Base-by-base conservation (phyloP, 2,797 vertebrate species). In the Sus cebifrons region DNA sequence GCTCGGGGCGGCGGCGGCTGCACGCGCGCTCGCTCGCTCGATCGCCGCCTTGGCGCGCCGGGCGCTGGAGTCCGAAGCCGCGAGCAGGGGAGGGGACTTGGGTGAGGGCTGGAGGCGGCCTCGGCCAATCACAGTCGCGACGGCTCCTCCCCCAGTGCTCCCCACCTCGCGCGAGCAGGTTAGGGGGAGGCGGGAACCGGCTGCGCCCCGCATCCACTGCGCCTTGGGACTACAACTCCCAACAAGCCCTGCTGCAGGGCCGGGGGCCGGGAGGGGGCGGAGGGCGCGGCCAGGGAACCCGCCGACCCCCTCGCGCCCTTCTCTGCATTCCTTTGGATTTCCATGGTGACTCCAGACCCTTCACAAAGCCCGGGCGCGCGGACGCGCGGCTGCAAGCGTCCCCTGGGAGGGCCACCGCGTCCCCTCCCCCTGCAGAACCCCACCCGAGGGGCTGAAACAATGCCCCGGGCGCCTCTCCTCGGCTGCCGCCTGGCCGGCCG, bases 141-240 rank as follows among this genome's bases (percentile, higher is more conserved):
- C 74, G 23, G 86, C 97, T 92, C 97, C 96, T 86, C 96, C 95
- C 95, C 89, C 91, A 6, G 81, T 20, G 65, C 89, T 73, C 96
- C 79, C 94, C 96, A 87, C 97, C 92, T 92, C 83, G 14, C 23
- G n/a, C 88, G 40, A 64, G 96, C 96, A 97, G 98, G 96, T 96
- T 97, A 62, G 65, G 21, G 73, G 44, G 56, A 93, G 95, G 94
- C 88, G 89, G 92, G 95, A 67, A 83, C 83, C 17, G 32, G 88
- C 56, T 65, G 96, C 62, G 62, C 62, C 85, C 88, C 54, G 88
- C 94, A 71, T 85, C 75, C 44, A 84, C 52, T 0, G 79, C 71
- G 71, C 82, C 75, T 77, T 15, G 71, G 78, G 86, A 98, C 98
- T 98, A 97, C 98, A 97, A 94, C 68, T 98, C 97, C 98, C 97